phyloP scores from a whole-genome alignment of 2,888 invertebrate genomes.

The Galerucella calmariensis region DNA sequence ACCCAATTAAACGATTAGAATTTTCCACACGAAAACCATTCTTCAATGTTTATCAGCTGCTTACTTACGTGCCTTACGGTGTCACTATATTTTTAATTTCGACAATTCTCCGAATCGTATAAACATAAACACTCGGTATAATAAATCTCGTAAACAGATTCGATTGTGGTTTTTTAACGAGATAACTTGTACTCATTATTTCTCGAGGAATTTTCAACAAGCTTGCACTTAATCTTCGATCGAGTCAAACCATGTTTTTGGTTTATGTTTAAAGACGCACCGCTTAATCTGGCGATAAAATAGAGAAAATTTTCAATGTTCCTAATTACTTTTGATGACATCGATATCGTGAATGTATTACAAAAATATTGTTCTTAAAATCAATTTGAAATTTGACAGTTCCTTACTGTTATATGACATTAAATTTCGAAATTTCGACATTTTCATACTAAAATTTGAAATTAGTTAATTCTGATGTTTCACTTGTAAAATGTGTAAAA shows the following conservation, averaged over 20 bases:
- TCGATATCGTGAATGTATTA: too few species aligned
- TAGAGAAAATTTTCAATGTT: background rate
- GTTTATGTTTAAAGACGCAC: slow-evolving; percentile 28
- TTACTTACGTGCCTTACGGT: slow-evolving; percentile 20
- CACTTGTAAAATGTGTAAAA: too few species aligned
- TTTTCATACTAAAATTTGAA: too few species aligned
- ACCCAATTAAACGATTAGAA: background rate
- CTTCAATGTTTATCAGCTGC: slow-evolving; percentile 16
- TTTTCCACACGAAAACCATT: slow-evolving; percentile 9
- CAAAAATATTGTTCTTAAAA: too few species aligned
- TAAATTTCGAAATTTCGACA: too few species aligned
- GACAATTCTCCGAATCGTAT: slow-evolving; percentile 23
- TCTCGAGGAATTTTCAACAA: slow-evolving; percentile 39
- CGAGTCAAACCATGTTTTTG: slow-evolving; percentile 39
- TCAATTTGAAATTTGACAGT: too few species aligned
- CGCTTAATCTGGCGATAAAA: slow-evolving; percentile 21
- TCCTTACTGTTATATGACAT: too few species aligned
- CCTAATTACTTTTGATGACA: background rate
- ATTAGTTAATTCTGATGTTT: too few species aligned
- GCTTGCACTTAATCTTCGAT: slow-evolving; percentile 40
- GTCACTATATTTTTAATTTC: slow-evolving; percentile 24
- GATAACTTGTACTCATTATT: slow-evolving; percentile 44
- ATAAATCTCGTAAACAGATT: slow-evolving; percentile 33
- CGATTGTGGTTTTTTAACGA: slow-evolving; percentile 40
- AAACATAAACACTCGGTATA: slow-evolving; percentile 16